phyloP scores from a whole-genome alignment of 2,888 invertebrate species.

The Graphium colonna region DNA sequence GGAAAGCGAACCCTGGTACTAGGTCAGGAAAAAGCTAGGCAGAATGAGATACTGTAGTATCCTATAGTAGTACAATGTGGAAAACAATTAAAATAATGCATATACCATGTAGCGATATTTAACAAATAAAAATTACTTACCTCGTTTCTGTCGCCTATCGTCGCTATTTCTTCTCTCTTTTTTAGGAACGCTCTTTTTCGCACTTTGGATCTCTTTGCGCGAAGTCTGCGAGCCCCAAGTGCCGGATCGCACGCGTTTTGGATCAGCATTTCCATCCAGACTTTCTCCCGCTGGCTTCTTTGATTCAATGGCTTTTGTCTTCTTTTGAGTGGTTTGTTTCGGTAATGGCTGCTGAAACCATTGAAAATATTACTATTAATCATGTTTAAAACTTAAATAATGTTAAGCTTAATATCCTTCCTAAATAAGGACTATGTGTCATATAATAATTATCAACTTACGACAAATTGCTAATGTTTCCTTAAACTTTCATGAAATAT shows the following conservation, averaged over 20 bases:
- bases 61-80: too few relatives aligned
- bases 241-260: conserved; percentile 81
- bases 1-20: too few relatives aligned
- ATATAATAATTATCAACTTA: too few relatives aligned
- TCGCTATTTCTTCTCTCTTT: conserved; percentile 55
- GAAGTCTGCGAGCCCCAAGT: conserved; percentile 75
- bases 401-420: too few relatives aligned
- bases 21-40: too few relatives aligned
- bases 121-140: conserved; percentile 36
- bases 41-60: too few relatives aligned
- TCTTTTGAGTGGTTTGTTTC: conserved; percentile 9
- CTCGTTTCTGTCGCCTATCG: conserved; percentile 63
- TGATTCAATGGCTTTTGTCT: not conserved
- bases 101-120: too few relatives aligned
- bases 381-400: too few relatives aligned
- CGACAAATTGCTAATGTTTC: too few relatives aligned
- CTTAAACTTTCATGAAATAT: too few relatives aligned
- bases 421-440: too few relatives aligned
- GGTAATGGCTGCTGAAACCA: not conserved
- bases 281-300: conserved; percentile 22
- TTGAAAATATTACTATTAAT: not conserved
- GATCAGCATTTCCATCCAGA: conserved; percentile 31
- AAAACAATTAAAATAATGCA: too few relatives aligned
- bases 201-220: conserved; percentile 44
- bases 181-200: conserved; percentile 38